Base-by-base conservation (phyloP, 2,888 invertebrate genomes). In the Harpalus rubripes region DNA sequence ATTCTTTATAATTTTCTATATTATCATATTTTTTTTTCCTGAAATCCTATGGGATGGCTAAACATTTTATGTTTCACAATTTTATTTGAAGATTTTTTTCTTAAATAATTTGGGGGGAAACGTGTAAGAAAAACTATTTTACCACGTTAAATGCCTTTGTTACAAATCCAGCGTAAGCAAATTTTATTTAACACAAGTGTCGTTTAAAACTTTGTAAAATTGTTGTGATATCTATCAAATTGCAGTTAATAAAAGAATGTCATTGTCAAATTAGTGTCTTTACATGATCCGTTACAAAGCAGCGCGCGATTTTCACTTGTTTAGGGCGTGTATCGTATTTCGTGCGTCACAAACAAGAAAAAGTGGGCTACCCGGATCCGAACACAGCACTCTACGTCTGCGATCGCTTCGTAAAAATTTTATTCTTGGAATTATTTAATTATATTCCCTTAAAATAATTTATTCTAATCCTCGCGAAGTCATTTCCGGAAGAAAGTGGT, bases 311-410 rank as follows among this genome's bases (percentile, higher is more conserved):
- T 74, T 74, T 74, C 72, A 44, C 72, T 74, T 74, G 44, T 44
- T 44, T 74, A 74, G 72, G 72, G 72, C 72, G 72, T 74, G 72
- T 74, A 44, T 74, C 68, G 68, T 26, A 63, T 63, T 26, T 18
- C 41, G 72, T 18, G 18, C 72, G 72, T 74, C 72, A 74, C 72
- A 44, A 74, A 74, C 44, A 80, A 80, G 80, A 80, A 63, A 80
- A 80, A 80, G 80, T 80, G 80, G 80, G 80, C 80, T 80, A 80
- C 63, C 63, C 80, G 80, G 80, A 80, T 80, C 80, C 63, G 79
- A 59, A 80, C 44, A 74, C 72, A 16, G 44, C 18, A 74, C 72
- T 18, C 44, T 44, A 10, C 6, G 15, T 18, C 44, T 44, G 8
- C 6, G 15, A 68, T 68, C 63, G 59, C 7, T 15, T 39, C 15